A percentile compares a stretch with the other conserved stretches of the same genome.
phyloP scores from a whole-genome alignment of 1,140 invertebrate genomes.

The Diorhabda elongata region DNA sequence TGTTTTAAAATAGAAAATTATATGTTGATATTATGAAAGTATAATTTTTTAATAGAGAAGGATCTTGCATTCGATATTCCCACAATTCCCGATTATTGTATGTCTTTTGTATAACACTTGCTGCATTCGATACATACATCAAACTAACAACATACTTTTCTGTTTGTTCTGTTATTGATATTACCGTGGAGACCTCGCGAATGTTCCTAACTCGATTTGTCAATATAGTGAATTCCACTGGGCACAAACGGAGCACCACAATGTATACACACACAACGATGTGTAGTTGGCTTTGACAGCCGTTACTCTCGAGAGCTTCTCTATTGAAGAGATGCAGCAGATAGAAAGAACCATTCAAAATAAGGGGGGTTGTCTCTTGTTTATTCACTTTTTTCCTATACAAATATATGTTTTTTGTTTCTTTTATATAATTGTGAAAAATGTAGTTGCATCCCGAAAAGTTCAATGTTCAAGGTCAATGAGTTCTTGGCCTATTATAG shows the following conservation, averaged over 20 bases:
- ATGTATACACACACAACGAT: not conserved
- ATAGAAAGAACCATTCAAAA: not conserved
- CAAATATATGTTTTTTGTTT: too few relatives aligned
- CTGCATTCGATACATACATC: not conserved
- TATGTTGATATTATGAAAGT: too few relatives aligned
- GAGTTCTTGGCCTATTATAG: too few relatives aligned
- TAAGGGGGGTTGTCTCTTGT: not conserved
- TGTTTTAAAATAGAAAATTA: too few relatives aligned
- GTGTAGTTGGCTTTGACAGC: conserved; percentile 1
- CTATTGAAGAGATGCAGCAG: not conserved
- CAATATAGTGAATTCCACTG: not conserved
- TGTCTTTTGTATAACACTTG: too few relatives aligned
- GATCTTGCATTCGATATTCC: too few relatives aligned
- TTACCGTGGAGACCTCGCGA: not conserved
- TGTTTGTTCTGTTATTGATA: not conserved
- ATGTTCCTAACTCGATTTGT: conserved; percentile 2
- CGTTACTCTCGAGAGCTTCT: not conserved
- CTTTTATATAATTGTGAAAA: too few relatives aligned
- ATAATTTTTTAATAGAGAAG: too few relatives aligned
- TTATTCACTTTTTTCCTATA: too few relatives aligned
- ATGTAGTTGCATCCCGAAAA: too few relatives aligned
- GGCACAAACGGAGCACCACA: not conserved
- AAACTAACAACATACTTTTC: conserved; percentile 1
- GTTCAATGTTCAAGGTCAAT: too few relatives aligned
- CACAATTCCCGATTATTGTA: too few relatives aligned